phyloP scores from a whole-genome alignment of 1,140 invertebrate species.

The Solen grandis region DNA sequence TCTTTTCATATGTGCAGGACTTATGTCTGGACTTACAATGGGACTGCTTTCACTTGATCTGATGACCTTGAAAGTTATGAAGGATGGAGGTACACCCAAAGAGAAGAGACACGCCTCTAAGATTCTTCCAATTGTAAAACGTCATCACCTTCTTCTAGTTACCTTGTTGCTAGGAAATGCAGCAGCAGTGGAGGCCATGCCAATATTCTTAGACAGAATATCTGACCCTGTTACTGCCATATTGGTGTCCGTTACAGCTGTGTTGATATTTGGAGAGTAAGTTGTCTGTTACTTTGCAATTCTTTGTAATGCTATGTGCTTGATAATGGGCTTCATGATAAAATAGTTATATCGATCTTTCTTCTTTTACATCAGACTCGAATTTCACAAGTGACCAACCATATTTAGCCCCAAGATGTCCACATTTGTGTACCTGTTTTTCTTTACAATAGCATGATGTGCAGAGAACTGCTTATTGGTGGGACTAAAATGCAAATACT shows the following conservation, averaged over 20 bases:
- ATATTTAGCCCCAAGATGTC: too few species aligned
- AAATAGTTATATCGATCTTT: too few species aligned
- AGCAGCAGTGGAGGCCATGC: conserved; percentile 79
- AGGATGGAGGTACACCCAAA: conserved; percentile 71
- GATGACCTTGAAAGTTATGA: conserved; percentile 74
- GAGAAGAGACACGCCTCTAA: conserved; percentile 74
- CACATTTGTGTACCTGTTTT: too few species aligned
- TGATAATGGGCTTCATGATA: too few species aligned
- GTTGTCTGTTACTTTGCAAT: too few species aligned
- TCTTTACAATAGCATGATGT: too few species aligned
- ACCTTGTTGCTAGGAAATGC: conserved; percentile 79
- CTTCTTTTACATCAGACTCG: too few species aligned
- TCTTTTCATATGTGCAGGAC: conserved; percentile 67
- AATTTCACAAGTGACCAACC: too few species aligned
- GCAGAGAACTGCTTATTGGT: too few species aligned
- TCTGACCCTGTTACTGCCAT: conserved; percentile 78
- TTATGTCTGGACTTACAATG: conserved; percentile 79
- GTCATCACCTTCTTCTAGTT: conserved; percentile 78
- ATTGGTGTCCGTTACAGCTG: conserved; percentile 77
- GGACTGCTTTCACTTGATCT: conserved; percentile 77
- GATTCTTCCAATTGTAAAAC: conserved; percentile 75
- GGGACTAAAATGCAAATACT: too few species aligned
- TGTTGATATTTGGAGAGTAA: conserved; percentile 81
- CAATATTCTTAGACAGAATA: conserved; percentile 78
- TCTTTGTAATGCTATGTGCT: too few species aligned